These are phyloP conservation scores for Ladona fulva DNA, from an alignment of 1,140 invertebrate species.

Conservation along the genomic window DNA sequence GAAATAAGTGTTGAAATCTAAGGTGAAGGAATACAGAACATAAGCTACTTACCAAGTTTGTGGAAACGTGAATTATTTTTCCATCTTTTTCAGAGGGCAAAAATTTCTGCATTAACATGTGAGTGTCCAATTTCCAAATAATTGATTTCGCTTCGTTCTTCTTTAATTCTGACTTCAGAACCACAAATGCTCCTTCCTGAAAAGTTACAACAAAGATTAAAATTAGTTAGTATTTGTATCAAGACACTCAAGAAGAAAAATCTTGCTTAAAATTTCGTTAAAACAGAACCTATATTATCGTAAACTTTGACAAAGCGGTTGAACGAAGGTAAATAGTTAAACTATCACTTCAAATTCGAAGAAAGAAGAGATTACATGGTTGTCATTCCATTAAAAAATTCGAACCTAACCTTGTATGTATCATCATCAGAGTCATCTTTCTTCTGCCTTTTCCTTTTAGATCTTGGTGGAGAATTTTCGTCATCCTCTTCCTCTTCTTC, in stretches of 20 bases:
- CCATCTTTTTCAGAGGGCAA: background rate
- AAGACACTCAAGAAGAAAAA: too few species aligned
- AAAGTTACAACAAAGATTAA: background rate
- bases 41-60: background rate
- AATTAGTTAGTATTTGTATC: too few species aligned
- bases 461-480: background rate
- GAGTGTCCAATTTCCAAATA: background rate
- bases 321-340: too few species aligned
- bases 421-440: background rate
- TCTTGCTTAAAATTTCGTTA: too few species aligned
- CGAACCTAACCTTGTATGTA: background rate
- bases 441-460: background rate
- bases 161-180: background rate
- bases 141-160: background rate
- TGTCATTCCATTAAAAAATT: too few species aligned
- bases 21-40: background rate
- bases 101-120: constrained; percentile 3
- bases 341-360: too few species aligned
- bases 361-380: too few species aligned
- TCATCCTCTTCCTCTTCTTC: background rate
- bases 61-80: background rate
- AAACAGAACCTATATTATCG: too few species aligned
- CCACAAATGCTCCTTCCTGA: background rate
- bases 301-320: too few species aligned
- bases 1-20: too few species aligned